A percentile compares a stretch with the other conserved stretches of the same genome.
phyloP scores from a whole-genome alignment of 2,797 vertebrate species.

The Eupleurogrammus muticus region DNA sequence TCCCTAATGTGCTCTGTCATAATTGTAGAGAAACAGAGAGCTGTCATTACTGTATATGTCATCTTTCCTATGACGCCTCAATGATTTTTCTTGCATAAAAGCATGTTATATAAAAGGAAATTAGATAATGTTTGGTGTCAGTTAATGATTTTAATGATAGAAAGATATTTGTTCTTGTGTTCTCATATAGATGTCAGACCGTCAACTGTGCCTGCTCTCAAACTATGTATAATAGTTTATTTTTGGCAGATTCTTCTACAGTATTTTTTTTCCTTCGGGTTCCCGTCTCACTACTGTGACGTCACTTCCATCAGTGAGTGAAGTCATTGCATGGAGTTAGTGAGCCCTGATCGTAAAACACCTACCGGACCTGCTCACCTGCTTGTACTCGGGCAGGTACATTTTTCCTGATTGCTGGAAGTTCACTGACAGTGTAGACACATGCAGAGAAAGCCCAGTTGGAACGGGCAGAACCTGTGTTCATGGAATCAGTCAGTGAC shows the following conservation, averaged over 20 bases:
- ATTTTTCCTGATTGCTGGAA: slow-evolving; percentile 18
- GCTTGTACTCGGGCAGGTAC: slow-evolving; percentile 1
- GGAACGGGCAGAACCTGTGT: slow-evolving; percentile 25
- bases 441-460: slow-evolving; percentile 9
- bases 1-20: neutral
- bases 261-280: neutral
- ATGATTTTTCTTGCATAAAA: neutral
- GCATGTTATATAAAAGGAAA: neutral
- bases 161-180: neutral
- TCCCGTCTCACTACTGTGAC: neutral
- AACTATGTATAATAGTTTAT: neutral
- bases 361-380: slow-evolving; percentile 54
- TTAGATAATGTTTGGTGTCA: neutral
- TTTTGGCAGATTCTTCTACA: neutral
- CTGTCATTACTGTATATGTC: neutral
- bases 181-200: neutral
- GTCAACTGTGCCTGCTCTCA: neutral
- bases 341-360: slow-evolving; percentile 53
- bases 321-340: too few relatives aligned
- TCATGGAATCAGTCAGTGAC: slow-evolving; percentile 9
- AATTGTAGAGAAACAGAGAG: slow-evolving; percentile 3
- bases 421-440: neutral
- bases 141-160: neutral
- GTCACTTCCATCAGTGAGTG: slow-evolving; percentile 38
- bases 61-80: neutral